Evolutionary conservation across 2,113 vertebrate species (phyloP).

Genomic region (Hirundichthys speculiger): DNA sequence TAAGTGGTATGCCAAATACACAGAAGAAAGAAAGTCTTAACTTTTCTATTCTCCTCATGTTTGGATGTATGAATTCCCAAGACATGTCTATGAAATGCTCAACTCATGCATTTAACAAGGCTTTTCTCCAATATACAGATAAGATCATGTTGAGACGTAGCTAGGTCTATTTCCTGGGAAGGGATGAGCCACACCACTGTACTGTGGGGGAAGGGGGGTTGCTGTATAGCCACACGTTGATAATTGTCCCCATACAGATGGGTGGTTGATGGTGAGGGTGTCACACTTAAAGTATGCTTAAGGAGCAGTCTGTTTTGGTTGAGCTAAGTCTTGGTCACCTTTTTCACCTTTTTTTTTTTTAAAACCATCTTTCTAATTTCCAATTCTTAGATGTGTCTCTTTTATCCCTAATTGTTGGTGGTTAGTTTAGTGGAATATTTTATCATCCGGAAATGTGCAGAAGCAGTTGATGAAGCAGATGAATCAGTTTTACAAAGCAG

Average conservation of each 20-base stretch:
- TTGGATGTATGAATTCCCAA: conserved; percentile 20
- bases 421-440: too few species aligned
- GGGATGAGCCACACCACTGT: conserved; percentile 35
- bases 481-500: too few species aligned
- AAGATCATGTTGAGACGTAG: conserved; percentile 49
- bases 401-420: too few species aligned
- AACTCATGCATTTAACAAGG: conserved; percentile 42
- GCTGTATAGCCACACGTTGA: conserved; percentile 44
- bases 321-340: background rate
- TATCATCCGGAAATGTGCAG: too few species aligned
- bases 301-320: background rate
- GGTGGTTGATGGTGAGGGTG: conserved; percentile 31
- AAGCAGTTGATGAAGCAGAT: too few species aligned
- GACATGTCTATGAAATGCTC: conserved; percentile 13
- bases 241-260: conserved; percentile 6
- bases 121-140: conserved; percentile 48
- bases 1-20: background rate
- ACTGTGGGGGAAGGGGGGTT: background rate
- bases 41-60: conserved; percentile 6
- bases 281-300: background rate
- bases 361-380: too few species aligned
- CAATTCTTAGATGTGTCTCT: too few species aligned
- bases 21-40: conserved; percentile 5
- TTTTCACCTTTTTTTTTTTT: too few species aligned
- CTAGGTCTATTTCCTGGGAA: conserved; percentile 51